Conservation (phyloP, 2,888 invertebrate species). For the Eustalomyia histrio region DNA sequence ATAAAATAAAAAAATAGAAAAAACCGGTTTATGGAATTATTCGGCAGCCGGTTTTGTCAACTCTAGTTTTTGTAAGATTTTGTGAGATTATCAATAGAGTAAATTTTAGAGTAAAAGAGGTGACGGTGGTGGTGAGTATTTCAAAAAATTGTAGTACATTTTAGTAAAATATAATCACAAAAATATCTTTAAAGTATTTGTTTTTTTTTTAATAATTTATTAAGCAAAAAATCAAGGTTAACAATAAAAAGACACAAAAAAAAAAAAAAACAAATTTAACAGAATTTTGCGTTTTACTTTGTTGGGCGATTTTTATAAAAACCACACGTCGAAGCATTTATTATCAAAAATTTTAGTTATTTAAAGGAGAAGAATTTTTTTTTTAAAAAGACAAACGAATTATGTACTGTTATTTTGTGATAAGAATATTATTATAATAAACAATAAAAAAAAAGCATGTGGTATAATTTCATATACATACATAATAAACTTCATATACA, state of each 20-base stretch:
- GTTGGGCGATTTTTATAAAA: conserved; percentile 15
- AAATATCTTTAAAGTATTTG: not conserved
- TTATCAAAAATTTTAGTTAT: conserved; percentile 28
- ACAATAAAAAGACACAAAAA: conserved; percentile 7
- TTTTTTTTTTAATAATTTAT: not conserved
- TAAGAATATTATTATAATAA: not conserved
- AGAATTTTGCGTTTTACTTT: conserved; percentile 31
- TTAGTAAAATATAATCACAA: not conserved
- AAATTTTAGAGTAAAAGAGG: no score
- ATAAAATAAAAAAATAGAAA: no score
- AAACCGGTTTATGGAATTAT: no score
- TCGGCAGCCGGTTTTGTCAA: no score
- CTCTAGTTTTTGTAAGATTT: no score
- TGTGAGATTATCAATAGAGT: not conserved
- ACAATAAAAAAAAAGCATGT: not conserved
- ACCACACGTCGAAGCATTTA: conserved; percentile 17
- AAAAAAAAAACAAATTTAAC: conserved; percentile 1
- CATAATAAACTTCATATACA: no score
- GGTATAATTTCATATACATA: not conserved
- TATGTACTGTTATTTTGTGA: not conserved
- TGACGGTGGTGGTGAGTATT: not conserved
- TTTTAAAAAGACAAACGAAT: not conserved
- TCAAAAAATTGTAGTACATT: not conserved
- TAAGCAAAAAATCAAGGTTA: conserved; percentile 32
- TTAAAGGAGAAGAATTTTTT: not conserved